These are phyloP conservation scores for Protobothrops mucrosquamatus DNA, from an alignment of 2,113 vertebrate species.

Conservation along the genomic window DNA sequence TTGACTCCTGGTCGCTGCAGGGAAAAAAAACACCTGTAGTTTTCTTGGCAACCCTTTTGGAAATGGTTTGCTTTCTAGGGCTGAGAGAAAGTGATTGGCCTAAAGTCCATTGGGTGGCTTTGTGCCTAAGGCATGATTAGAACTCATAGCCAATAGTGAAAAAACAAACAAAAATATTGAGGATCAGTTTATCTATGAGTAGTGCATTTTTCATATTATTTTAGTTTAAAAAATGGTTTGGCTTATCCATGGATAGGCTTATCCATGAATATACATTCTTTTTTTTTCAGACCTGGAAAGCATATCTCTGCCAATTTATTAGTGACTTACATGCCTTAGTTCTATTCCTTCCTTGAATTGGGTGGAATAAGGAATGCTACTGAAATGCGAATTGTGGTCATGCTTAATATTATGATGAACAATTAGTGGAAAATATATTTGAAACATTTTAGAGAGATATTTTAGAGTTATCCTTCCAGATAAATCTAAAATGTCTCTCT, in stretches of 20 bases:
- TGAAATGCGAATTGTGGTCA: not conserved
- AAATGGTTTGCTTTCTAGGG: not conserved
- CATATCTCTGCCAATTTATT: not conserved
- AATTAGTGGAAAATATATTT: not conserved
- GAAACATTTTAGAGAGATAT: not conserved
- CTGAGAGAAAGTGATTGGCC: not conserved
- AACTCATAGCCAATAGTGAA: not conserved
- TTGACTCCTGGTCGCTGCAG: not conserved
- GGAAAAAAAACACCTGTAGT: not conserved
- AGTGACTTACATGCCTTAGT: not conserved
- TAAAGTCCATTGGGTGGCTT: not conserved
- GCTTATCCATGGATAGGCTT: not conserved
- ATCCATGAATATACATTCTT: not conserved
- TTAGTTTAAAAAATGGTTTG: not conserved
- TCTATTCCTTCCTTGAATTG: not conserved
- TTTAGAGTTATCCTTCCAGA: not conserved
- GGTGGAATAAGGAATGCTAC: not conserved
- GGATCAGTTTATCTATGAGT: not conserved
- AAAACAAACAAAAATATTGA: not conserved
- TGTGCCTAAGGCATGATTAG: not conserved
- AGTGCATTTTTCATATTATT: not conserved
- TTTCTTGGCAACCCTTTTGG: not conserved
- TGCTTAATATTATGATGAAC: not conserved
- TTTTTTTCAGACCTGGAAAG: not conserved
- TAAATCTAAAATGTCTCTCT: not conserved